Evolutionary conservation across 2,888 invertebrate species (phyloP), one percentile per base, ranked within the genome.

Genomic region (Cephus sareptanus): DNA sequence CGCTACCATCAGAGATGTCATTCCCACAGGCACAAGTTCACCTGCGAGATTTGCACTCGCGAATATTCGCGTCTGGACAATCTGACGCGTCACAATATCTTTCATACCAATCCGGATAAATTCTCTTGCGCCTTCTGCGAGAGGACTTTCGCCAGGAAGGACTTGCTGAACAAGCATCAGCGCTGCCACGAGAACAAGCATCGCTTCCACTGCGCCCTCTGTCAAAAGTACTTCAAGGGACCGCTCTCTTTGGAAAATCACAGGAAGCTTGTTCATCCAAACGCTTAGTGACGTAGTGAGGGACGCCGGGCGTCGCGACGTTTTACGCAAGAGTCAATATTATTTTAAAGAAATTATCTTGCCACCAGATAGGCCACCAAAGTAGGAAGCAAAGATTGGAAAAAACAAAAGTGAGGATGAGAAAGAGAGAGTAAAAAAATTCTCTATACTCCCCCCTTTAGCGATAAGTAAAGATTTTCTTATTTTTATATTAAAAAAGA

Each of bases 81-180:
- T 80, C 76, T 91, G 35, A 87, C 90, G 37, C 87, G 91, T 34
- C 91, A 91, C 82, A 90, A 87, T 75, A 86, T 85, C 4, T 88
- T 89, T 75, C 91, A 90, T 80, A 89, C 89, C 73, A 91, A 91
- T 81, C 91, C 90, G 1, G 85, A 88, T 78, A 91, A 90, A 80
- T 91, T 88, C 78, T 83, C 88, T 0, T 91, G 91, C 79, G 84
- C 84, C 40, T 86, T 81, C 33, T 91, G 91, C 84, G 88, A 89
- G 73, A 86, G 88, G 33, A 89, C 89, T 1, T 91, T 91, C 56
- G 86, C 89, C 9, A 85, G 91, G 6, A 90, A 90, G 76, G 91
- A 91, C 78, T 80, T 90, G 69, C 80, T 91, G 75, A 90, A 90
- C 76, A 91, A 90, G 82, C 91, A 91, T 71, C 80, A 87, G 9